Evolutionary conservation across 2,888 invertebrate species (phyloP).

Genomic region (Azorinus chamasolen): DNA sequence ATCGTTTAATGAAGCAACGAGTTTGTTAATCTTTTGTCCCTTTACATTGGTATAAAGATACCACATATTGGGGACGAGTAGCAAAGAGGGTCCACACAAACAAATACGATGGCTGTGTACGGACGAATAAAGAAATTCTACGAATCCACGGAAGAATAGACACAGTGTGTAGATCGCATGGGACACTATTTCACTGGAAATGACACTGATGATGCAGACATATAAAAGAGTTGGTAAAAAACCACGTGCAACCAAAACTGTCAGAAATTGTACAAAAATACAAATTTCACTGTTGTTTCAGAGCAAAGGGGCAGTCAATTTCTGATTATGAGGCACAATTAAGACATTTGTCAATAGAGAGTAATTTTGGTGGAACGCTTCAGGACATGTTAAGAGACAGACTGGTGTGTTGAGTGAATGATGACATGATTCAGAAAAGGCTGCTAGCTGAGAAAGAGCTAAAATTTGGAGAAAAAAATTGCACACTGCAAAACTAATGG

Average conservation of each 20-base stretch:
- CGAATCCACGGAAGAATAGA: conserved; percentile 15
- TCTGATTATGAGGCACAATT: conserved; percentile 37
- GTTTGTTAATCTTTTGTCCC: too few species aligned
- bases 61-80: conserved; percentile 1
- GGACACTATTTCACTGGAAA: conserved; percentile 41
- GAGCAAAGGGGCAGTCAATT: conserved; percentile 31
- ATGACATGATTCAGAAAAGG: conserved; percentile 45
- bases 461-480: conserved; percentile 38
- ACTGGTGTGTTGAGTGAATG: conserved; percentile 44
- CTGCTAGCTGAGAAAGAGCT: conserved; percentile 38
- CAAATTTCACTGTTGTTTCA: conserved; percentile 37
- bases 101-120: background rate
- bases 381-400: conserved; percentile 49
- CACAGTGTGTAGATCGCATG: conserved; percentile 27
- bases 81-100: background rate
- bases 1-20: too few species aligned
- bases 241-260: conserved; percentile 43
- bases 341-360: conserved; percentile 45
- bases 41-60: too few species aligned
- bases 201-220: conserved; percentile 19
- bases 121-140: conserved; percentile 22
- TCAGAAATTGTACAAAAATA: conserved; percentile 46
- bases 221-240: conserved; percentile 27
- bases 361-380: conserved; percentile 47
- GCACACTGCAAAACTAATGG: conserved; percentile 38